A percentile compares a stretch with the other conserved stretches of the same genome.
Evolutionary conservation across 2,888 invertebrate species (phyloP).

Genomic region (Cheilosia vernalis): DNA sequence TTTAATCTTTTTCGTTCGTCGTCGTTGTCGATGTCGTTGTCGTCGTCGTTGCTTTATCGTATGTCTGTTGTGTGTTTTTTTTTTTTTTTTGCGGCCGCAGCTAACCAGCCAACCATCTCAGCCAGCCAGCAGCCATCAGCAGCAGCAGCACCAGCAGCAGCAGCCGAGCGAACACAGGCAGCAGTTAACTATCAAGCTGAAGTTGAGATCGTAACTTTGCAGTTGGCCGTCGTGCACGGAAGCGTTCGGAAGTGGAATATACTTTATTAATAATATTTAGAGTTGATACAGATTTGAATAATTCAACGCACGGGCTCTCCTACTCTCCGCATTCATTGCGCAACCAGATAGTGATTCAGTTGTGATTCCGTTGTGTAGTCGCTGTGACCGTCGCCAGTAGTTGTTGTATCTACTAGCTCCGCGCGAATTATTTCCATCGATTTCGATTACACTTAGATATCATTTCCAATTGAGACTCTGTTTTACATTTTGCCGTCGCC

Average conservation of each 20-base stretch:
- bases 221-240: constrained; percentile 84
- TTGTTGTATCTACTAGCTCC: constrained; percentile 11
- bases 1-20: constrained; percentile 29
- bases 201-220: constrained; percentile 84
- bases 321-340: constrained; percentile 54
- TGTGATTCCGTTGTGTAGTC: constrained; percentile 57
- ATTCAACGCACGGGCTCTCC: constrained; percentile 58
- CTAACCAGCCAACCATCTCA: constrained; percentile 73
- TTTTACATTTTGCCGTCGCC: constrained; percentile 58
- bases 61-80: constrained; percentile 63
- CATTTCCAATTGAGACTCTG: constrained; percentile 5
- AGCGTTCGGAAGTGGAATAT: constrained; percentile 84
- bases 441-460: neutral
- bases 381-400: constrained; percentile 43
- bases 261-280: constrained; percentile 83
- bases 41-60: constrained; percentile 55
- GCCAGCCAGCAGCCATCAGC: constrained; percentile 71
- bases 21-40: constrained; percentile 42
- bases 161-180: constrained; percentile 80
- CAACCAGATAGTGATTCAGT: constrained; percentile 64
- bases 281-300: constrained; percentile 74
- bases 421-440: constrained; percentile 29
- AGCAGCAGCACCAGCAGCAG: constrained; percentile 77
- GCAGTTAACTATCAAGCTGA: constrained; percentile 83
- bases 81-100: constrained; percentile 67